Evolutionary conservation across 2,797 vertebrate genomes (phyloP), one percentile per base, ranked within the genome.

Genomic region (Mycteria americana): DNA sequence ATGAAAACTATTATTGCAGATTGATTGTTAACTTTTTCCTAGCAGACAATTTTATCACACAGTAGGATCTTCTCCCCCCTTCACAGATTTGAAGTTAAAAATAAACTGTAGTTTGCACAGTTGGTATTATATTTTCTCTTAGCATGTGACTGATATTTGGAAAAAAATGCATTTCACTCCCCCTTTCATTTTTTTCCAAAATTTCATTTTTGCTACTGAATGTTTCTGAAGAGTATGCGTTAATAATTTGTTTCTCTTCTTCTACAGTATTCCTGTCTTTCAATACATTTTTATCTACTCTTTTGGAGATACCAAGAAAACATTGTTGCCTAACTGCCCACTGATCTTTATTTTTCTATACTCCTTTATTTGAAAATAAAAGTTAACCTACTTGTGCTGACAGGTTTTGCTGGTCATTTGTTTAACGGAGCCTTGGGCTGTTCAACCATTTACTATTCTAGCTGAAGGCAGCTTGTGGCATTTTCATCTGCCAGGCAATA

Each of bases 401-500:
- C 69, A 88, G 63, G 27, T 93, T 87, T 94, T 92, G 37, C 45
- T 92, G 80, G 79, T 94, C 87, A 74, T 95, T 96, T 96, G 69
- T 94, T 96, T 93, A 94, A 93, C 41, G 0, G 60, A n/a, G 41
- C 53, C 86, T 93, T 81, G 45, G 76, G 75, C 89, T 95, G 57
- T 92, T 95, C 37, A 88, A 63, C 60, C 30, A 54, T 86, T 96
- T 85, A 76, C 72, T 77, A 78, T 81, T 97, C 65, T 93, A 89
- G 85, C 74, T 95, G 74, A 93, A 96, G 86, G 92, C 74, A 95
- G 65, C 60, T 89, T 72, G 54, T 80, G 89, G 73, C 74, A 83
- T 94, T 95, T 97, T 97, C 78, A 68, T 53, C n/a, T 84, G n/a
- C 76, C 37, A 88, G 68, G 67, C 64, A 94, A 56, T 90, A 88